Evolutionary conservation across 2,113 vertebrate genomes (phyloP).

Genomic region (Engystomops pustulosus): DNA sequence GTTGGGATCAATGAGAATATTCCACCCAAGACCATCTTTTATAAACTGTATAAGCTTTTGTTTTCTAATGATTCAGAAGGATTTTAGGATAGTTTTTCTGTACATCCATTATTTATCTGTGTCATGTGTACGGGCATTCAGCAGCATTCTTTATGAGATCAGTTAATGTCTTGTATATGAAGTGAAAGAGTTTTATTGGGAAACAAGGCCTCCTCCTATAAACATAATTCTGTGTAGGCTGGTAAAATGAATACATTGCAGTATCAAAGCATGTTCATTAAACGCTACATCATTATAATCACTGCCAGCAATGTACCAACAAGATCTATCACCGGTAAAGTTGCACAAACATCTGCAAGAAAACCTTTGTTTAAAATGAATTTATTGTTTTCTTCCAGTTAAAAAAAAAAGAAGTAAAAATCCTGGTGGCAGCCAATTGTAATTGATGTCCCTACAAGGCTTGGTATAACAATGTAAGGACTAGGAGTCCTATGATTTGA

Average conservation of each 20-base stretch:
- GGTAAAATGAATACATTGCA: conserved; percentile 19
- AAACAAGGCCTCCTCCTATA: not conserved
- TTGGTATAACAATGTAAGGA: conserved; percentile 15
- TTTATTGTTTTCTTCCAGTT: not conserved
- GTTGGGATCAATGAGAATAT: too few species aligned
- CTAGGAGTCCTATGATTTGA: conserved; percentile 30
- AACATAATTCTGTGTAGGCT: not conserved
- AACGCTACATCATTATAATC: conserved; percentile 29
- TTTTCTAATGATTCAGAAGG: not conserved
- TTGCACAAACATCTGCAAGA: not conserved
- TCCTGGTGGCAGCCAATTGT: conserved; percentile 4
- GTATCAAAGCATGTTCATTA: conserved; percentile 29
- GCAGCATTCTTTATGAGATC: not conserved
- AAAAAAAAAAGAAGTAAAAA: conserved; percentile 28
- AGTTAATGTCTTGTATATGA: not conserved
- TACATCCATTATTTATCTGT: not conserved
- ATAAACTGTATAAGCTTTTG: not conserved
- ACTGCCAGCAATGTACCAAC: not conserved
- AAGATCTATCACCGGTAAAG: conserved; percentile 2
- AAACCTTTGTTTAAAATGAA: conserved; percentile 19
- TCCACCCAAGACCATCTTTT: not conserved
- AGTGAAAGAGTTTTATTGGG: not conserved
- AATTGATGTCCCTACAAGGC: conserved; percentile 37
- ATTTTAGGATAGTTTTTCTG: not conserved
- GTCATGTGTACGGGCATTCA: not conserved